Percentiles rank a stretch among this genome's conserved stretches.
Evolutionary conservation across 2,888 invertebrate species (phyloP).

Genomic region (Hirtodrosophila histrioides): DNA sequence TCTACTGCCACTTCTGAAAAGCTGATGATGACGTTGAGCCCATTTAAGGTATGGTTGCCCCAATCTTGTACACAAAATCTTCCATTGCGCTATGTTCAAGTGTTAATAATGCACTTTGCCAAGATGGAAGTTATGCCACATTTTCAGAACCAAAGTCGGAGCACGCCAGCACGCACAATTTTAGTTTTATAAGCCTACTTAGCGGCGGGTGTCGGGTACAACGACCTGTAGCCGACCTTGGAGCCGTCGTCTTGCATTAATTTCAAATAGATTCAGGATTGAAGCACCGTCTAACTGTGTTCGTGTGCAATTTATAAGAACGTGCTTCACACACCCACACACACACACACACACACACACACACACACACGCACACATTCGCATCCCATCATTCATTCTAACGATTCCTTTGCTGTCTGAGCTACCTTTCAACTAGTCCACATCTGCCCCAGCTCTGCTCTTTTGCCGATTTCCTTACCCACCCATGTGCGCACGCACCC

Average conservation of each 20-base stretch:
- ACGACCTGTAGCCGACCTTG: conserved; percentile 60
- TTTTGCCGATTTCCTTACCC: conserved; percentile 32
- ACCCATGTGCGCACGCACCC: conserved; percentile 11
- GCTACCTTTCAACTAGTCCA: conserved; percentile 45
- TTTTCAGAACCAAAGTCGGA: conserved; percentile 13
- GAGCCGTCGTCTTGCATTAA: conserved; percentile 51
- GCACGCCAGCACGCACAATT: conserved; percentile 28
- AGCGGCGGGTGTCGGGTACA: conserved; percentile 12
- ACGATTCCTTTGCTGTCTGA: conserved; percentile 32
- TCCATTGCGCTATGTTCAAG: conserved; percentile 49
- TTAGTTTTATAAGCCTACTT: conserved; percentile 51
- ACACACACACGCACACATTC: conserved; percentile 3
- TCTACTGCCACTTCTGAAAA: conserved; percentile 43
- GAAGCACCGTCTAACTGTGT: conserved; percentile 63
- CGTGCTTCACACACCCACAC: conserved; percentile 59
- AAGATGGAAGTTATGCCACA: conserved; percentile 34
- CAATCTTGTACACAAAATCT: conserved; percentile 39
- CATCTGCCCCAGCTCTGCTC: conserved; percentile 12
- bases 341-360: conserved; percentile 21
- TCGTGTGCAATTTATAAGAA: conserved; percentile 72
- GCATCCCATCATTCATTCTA: conserved; percentile 61
- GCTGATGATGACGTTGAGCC: conserved; percentile 47
- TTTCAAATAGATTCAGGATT: conserved; percentile 69
- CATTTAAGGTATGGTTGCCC: conserved; percentile 19
- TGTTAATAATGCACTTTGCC: conserved; percentile 69